These are phyloP conservation scores for Echiichthys vipera DNA, from an alignment of 2,797 vertebrate genomes.

Conservation along the genomic window DNA sequence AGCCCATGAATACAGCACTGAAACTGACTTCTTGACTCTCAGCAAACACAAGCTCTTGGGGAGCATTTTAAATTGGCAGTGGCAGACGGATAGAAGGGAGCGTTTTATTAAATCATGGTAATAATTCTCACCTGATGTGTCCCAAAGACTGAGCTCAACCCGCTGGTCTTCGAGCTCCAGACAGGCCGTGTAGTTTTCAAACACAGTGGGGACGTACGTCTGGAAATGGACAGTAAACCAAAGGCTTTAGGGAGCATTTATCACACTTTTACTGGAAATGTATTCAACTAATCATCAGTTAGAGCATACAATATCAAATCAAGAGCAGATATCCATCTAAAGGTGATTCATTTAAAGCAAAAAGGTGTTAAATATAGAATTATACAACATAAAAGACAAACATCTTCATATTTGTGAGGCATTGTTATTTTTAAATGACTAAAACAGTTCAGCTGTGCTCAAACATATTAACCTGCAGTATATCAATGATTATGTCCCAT, in stretches of 20 bases:
- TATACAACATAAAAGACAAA: not conserved
- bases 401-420: not conserved
- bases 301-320: not conserved
- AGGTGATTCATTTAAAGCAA: not conserved
- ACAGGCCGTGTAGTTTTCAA: slow-evolving; percentile 97
- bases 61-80: not conserved
- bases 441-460: not conserved
- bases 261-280: not conserved
- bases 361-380: not conserved
- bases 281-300: not conserved
- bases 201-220: slow-evolving; percentile 96
- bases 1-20: slow-evolving; percentile 19
- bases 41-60: not conserved
- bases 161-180: slow-evolving; percentile 94
- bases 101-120: slow-evolving; percentile 3
- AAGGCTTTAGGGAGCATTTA: not conserved
- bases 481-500: not conserved
- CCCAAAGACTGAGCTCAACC: slow-evolving; percentile 96
- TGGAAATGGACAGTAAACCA: slow-evolving; percentile 58
- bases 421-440: not conserved
- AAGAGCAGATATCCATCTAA: not conserved
- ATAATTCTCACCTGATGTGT: slow-evolving; percentile 91
- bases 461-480: not conserved
- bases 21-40: slow-evolving; percentile 18
- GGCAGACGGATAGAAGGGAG: not conserved